These are phyloP conservation scores for Sebastes fasciatus DNA, from an alignment of 2,113 vertebrate species.

Conservation along the genomic window DNA sequence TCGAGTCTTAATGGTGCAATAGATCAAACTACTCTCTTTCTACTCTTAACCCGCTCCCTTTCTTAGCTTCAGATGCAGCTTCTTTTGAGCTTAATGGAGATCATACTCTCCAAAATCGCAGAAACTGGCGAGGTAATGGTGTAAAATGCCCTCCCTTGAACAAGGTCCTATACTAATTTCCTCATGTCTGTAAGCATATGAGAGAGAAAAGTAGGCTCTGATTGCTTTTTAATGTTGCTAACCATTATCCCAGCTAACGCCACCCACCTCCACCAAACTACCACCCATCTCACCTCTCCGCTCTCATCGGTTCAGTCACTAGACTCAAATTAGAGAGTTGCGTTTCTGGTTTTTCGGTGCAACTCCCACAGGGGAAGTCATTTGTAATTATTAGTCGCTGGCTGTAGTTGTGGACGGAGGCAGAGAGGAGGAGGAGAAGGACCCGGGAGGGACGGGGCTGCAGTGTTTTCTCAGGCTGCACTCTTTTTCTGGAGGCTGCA, in stretches of 20 bases:
- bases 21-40: slow-evolving; percentile 35
- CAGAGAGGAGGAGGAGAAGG: slow-evolving; percentile 53
- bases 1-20: slow-evolving; percentile 19
- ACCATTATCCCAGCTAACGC: slow-evolving; percentile 50
- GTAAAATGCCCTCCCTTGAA: background rate
- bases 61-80: slow-evolving; percentile 4
- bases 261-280: slow-evolving; percentile 22
- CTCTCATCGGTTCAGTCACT: background rate
- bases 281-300: slow-evolving; percentile 51
- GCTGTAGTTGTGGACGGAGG: slow-evolving; percentile 55
- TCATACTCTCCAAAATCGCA: background rate
- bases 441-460: slow-evolving; percentile 62
- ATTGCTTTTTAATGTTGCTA: slow-evolving; percentile 27
- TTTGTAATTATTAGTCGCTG: background rate
- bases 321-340: background rate
- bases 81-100: background rate
- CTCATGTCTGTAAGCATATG: rapidly evolving
- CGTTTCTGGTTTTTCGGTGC: background rate
- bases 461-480: slow-evolving; percentile 64
- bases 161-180: background rate
- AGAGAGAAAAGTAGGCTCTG: background rate
- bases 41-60: slow-evolving; percentile 11
- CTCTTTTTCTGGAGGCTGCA: slow-evolving; percentile 59
- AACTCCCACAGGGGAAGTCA: background rate
- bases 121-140: background rate